Evolutionary conservation across 2,797 vertebrate genomes (phyloP).

Genomic region (Onychomys arenicola): DNA sequence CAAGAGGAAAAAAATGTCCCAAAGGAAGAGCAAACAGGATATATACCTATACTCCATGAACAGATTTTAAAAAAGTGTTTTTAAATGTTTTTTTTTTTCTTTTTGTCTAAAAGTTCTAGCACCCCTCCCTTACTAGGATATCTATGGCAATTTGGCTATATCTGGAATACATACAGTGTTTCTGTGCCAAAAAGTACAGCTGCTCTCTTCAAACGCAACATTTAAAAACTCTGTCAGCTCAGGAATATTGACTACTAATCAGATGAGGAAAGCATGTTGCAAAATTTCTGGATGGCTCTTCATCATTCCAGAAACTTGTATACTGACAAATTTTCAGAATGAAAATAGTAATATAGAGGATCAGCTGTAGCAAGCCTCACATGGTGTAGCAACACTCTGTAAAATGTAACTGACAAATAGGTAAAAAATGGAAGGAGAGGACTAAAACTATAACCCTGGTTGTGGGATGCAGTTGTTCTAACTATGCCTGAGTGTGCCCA

Average conservation of each 20-base stretch:
- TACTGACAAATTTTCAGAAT: neutral
- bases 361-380: neutral
- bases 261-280: neutral
- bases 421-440: neutral
- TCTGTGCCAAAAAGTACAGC: constrained; percentile 44
- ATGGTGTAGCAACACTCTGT: neutral
- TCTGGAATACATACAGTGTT: neutral
- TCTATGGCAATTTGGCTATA: constrained; percentile 7
- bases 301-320: constrained; percentile 16
- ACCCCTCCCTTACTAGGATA: neutral
- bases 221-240: constrained; percentile 19
- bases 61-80: neutral
- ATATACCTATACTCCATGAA: neutral
- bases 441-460: neutral
- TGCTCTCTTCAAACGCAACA: constrained; percentile 65
- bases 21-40: neutral
- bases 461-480: constrained; percentile 1
- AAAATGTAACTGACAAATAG: neutral
- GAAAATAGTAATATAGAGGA: neutral
- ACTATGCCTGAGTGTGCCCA: neutral
- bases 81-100: neutral
- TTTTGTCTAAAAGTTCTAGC: neutral
- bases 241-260: constrained; percentile 37
- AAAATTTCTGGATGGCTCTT: constrained; percentile 1
- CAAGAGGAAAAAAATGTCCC: neutral